Base-by-base conservation (phyloP, 2,797 vertebrate genomes). In the Nyctalus aviator region DNA sequence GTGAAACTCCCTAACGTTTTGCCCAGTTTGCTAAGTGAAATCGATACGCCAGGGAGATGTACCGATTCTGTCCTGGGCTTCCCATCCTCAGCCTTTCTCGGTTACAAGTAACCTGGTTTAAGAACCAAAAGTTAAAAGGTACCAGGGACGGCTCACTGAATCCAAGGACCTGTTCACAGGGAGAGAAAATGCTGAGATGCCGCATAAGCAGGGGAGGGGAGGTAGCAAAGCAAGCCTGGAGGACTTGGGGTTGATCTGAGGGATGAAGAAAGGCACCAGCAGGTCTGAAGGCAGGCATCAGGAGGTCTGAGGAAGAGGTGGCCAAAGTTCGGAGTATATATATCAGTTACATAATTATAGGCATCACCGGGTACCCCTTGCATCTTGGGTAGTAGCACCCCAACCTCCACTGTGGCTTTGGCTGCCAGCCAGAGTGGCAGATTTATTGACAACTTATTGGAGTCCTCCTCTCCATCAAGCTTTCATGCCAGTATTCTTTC, bases 401-500 rank as follows among this genome's bases (percentile, higher is more conserved):
- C 87, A 62, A 62, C 59, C 59, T 87, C 73, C 57, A 2, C 75
- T 81, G 88, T 37, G 83, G 89, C 78, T 96, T 94, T 95, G 96
- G 88, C 87, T 81, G n/a, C 44, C 62, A 35, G 90, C 93, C 96
- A 92, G 46, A 71, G 44, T n/a, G 25, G 32, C 8, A n/a, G 17
- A 81, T 95, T 96, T 91, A 93, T 84, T 88, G 81, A 85, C 81
- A 72, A 23, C 50, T 96, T 79, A 64, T 71, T 88, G 76, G 89
- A 96, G 89, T 93, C 89, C 37, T 78, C 81, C 32, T 86, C 75
- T 78, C 9, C 73, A 41, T 10, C 3, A 4, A 57, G 81, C 77
- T 91, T 89, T 94, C 79, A 68, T 93, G 77, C 41, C 25, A 20
- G 35, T 66, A 21, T 57, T 93, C 71, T 55, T 32, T 25, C 1